Evolutionary conservation across 2,888 invertebrate genomes (phyloP), one percentile per base, ranked within the genome.

Genomic region (Sminthurides aquaticus): DNA sequence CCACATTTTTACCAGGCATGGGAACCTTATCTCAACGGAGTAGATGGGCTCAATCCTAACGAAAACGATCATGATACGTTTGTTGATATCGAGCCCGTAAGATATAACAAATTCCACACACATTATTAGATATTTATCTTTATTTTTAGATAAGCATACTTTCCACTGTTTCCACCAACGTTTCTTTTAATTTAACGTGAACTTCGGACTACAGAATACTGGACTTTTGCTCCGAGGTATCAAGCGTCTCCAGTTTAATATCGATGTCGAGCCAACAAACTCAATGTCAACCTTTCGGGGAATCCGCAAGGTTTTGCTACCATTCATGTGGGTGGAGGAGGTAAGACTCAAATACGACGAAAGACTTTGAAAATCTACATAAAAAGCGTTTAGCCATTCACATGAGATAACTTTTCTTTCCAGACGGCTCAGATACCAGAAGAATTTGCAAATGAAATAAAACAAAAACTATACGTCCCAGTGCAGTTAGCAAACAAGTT

Each of bases 251-350:
- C 92, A 92, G 73, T 80, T 91, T 52, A 92, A 92, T 77, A 77
- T 91, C 65, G 88, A 88, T 77, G 87, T 91, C 8, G 87, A 89
- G 66, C 84, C 83, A 15, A 88, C 90, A 1, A 83, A 85, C 1
- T 83, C 86, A 71, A 85, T 91, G 55, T 82, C 84, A 71, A 83
- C 86, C 2, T 90, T 90, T 15, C 80, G 86, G 71, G 84, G 87
- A 69, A 91, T 92, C 75, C 88, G 89, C 0, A 86, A 86, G 76
- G 89, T 89, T 60, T 82, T 89, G 5, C 90, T 91, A 77, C 91
- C 92, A 0, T 85, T 91, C 49, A 90, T 91, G 87, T 91, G 91
- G 91, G 74, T 91, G 1, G 91, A 92, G 78, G 91, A 92, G 84
- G 88, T 87, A 75, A 78, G 76, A 24, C 5, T 29, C 27, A 34